These are phyloP conservation scores for Pleuronectes platessa DNA, from an alignment of 2,113 vertebrate species.

Conservation along the genomic window DNA sequence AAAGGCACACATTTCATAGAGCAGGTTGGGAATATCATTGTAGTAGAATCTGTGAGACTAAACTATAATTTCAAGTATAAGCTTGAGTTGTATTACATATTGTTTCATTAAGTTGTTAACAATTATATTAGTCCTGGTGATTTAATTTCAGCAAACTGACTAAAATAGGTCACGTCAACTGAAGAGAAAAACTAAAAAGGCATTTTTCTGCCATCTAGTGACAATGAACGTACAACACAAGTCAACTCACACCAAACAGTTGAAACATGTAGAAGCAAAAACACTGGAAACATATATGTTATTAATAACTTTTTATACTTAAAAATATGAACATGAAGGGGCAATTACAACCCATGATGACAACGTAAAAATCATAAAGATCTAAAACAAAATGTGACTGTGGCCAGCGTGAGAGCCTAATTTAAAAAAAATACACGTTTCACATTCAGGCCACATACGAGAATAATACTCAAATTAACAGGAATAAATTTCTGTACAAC, in stretches of 20 bases:
- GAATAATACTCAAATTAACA: conserved; percentile 35
- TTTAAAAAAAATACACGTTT: conserved; percentile 20
- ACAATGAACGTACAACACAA: neutral
- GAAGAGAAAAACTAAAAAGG: neutral
- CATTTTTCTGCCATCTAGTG: conserved; percentile 60
- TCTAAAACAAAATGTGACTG: conserved; percentile 53
- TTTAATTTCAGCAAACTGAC: neutral
- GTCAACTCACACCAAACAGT: neutral
- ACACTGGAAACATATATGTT: neutral
- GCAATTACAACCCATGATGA: conserved; percentile 44
- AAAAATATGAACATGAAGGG: conserved; percentile 69
- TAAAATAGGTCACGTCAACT: neutral
- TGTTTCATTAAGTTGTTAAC: neutral
- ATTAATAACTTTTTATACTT: conserved; percentile 51
- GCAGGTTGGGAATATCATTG: neutral
- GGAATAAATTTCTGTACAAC: conserved; percentile 38
- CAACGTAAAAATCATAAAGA: conserved; percentile 47
- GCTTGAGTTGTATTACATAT: neutral
- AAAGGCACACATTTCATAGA: neutral
- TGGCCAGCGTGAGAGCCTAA: conserved; percentile 33
- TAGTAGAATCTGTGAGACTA: neutral
- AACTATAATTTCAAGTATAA: neutral
- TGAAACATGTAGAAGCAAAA: neutral
- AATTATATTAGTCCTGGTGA: neutral
- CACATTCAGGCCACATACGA: conserved; percentile 44